Evolutionary conservation across 2,888 invertebrate species (phyloP).

Genomic region (Listrodromus nycthemerus): DNA sequence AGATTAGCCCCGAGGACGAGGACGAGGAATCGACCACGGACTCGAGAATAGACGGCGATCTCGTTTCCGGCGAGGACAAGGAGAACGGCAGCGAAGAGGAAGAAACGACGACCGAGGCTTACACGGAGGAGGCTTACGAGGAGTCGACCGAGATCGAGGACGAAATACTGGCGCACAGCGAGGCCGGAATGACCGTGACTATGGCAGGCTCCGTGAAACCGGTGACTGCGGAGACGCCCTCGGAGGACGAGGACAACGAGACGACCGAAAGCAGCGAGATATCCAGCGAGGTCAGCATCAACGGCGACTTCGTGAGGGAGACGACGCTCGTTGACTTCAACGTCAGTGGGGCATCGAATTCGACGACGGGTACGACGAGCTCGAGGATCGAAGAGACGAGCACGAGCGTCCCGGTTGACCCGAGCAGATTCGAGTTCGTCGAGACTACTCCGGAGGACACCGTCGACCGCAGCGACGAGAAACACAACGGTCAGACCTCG

Average conservation of each 20-base stretch:
- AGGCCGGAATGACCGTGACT: slow-evolving; percentile 77
- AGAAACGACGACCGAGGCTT: slow-evolving; percentile 27
- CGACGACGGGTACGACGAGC: slow-evolving; percentile 31
- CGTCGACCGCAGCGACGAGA: slow-evolving; percentile 10
- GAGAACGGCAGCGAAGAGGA: background rate
- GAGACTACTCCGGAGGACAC: slow-evolving; percentile 19
- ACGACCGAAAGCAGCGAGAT: slow-evolving; percentile 71
- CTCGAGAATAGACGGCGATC: background rate
- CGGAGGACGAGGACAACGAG: slow-evolving; percentile 58
- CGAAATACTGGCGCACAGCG: slow-evolving; percentile 79
- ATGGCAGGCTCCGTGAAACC: slow-evolving; percentile 13
- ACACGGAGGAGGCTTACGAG: slow-evolving; percentile 71
- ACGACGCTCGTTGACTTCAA: slow-evolving; percentile 77
- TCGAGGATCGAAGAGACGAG: slow-evolving; percentile 33
- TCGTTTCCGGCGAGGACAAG: slow-evolving; percentile 2
- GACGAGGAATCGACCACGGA: slow-evolving; percentile 62
- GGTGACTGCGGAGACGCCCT: slow-evolving; percentile 9
- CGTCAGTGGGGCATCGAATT: slow-evolving; percentile 68
- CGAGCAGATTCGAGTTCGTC: slow-evolving; percentile 62
- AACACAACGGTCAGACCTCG: slow-evolving; percentile 41
- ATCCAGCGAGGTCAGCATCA: slow-evolving; percentile 77
- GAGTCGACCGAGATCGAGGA: slow-evolving; percentile 77
- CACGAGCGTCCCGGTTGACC: slow-evolving; percentile 1
- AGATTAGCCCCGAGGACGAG: slow-evolving; percentile 58
- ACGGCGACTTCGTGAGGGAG: slow-evolving; percentile 77